Base-by-base conservation (phyloP, 1,140 invertebrate genomes). In the Drosophila repleta region DNA sequence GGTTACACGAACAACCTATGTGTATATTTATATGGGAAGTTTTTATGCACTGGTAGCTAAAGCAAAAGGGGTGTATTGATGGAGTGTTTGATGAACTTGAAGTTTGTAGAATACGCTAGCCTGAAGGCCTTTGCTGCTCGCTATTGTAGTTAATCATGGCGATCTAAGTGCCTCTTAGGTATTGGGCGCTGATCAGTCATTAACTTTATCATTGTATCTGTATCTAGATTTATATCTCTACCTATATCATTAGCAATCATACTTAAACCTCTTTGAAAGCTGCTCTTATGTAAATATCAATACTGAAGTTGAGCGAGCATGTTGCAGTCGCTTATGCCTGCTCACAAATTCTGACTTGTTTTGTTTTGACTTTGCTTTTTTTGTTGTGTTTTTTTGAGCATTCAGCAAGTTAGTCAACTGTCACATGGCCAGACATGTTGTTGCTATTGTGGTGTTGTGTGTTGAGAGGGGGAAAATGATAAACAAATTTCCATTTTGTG, bases 331-430 rank as follows among this genome's bases (percentile, higher is more conserved):
- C 17, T 15, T 17, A 43, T 43, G 15, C n/a, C 39, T 17, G n/a
- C 7, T 1, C 39, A 17, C 17, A 17, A 2, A 43, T 17, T 43
- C 15, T 17, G 39, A 17, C 39, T 63, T 49, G 52, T 79, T 65
- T 65, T 56, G 26, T 60, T 48, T 26, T 35, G 2, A 43, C 39
- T 43, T 43, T 74, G n/a, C 2, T 18, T 46, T 46, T 10, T 71
- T 64, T 52, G 62, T 52, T 61, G 69, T 64, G 55, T 55, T 20
- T 56, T 48, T 35, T 35, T 74, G 18, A 61, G 58, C 76, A 60
- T 74, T 74, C 75, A 81, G 76, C 75, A 78, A 87, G 82, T 85
- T 85, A 87, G 81, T 85, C 81, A 85, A 81, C 81, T 85, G 81
- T 85, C 81, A 77, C 81, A 87, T 64, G 77, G 67, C 56, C 62